These are phyloP conservation scores for Diogma glabrata DNA, from an alignment of 2,888 invertebrate species.

Conservation along the genomic window DNA sequence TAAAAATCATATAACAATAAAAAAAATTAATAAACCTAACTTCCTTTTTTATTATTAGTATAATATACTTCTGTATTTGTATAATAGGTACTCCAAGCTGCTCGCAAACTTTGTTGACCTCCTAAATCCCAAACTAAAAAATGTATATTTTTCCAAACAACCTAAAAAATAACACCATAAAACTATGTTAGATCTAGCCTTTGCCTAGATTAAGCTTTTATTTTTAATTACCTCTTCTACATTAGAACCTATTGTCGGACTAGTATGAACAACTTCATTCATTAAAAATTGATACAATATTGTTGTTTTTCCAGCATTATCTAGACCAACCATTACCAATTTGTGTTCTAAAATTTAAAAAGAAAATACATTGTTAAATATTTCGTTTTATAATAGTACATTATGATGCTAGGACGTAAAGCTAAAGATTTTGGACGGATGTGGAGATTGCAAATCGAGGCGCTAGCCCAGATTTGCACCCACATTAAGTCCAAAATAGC, in stretches of 20 bases:
- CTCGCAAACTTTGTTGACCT: slow-evolving; percentile 88
- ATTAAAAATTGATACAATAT: slow-evolving; percentile 94
- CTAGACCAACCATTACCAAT: slow-evolving; percentile 89
- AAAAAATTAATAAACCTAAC: neutral
- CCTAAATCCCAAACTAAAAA: slow-evolving; percentile 99
- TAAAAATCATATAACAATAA: slow-evolving; percentile 33
- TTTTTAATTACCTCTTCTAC: slow-evolving; percentile 61
- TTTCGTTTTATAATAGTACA: neutral
- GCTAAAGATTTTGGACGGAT: no score
- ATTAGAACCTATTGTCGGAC: slow-evolving; percentile 96
- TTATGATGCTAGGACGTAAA: no score
- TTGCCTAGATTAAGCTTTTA: neutral
- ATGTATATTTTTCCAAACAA: slow-evolving; percentile 93
- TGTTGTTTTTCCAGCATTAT: slow-evolving; percentile 98
- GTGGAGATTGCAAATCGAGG: no score
- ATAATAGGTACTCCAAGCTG: slow-evolving; percentile 99
- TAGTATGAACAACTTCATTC: slow-evolving; percentile 96
- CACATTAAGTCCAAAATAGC: no score
- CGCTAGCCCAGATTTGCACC: no score
- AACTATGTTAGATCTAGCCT: neutral
- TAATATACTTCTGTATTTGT: slow-evolving; percentile 80
- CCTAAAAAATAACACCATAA: slow-evolving; percentile 28
- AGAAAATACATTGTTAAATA: slow-evolving; percentile 10
- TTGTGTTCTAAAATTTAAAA: slow-evolving; percentile 66
- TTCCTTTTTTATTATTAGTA: no score